Percentiles rank a stretch among this genome's conserved stretches.
phyloP scores from a whole-genome alignment of 2,113 vertebrate species.

The Aegotheles bennettii region DNA sequence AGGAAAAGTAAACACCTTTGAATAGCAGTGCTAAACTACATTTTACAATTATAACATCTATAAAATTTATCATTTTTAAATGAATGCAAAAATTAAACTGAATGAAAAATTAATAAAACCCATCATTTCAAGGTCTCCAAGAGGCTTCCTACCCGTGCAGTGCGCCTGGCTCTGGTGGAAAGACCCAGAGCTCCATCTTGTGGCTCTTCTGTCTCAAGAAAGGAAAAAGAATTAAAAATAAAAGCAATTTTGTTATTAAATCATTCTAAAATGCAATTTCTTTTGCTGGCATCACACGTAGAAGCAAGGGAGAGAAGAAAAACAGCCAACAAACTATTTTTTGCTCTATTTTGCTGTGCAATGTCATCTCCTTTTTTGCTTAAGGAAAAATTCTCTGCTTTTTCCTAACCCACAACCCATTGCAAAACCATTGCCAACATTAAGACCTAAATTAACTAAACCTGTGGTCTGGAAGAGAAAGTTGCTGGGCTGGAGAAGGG shows the following conservation, averaged over 20 bases:
- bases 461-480: conserved; percentile 11
- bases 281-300: not conserved
- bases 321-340: not conserved
- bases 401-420: conserved; percentile 36
- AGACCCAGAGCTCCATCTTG: conserved; percentile 68
- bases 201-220: not conserved
- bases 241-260: conserved; percentile 12
- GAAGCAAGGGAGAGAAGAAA: not conserved
- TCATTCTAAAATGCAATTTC: not conserved
- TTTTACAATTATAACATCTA: not conserved
- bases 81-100: conserved; percentile 17
- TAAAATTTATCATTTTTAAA: not conserved
- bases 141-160: accelerated
- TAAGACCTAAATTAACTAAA: not conserved
- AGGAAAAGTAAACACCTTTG: not conserved
- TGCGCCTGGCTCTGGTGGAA: not conserved
- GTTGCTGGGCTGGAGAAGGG: not conserved
- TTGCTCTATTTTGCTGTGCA: not conserved
- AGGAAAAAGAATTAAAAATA: not conserved
- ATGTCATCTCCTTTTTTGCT: not conserved
- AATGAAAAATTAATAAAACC: conserved; percentile 27
- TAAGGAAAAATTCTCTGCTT: conserved; percentile 23
- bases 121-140: conserved; percentile 17
- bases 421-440: not conserved
- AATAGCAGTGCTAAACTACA: not conserved